Evolutionary conservation across 2,113 vertebrate species (phyloP).

Genomic region (Zosterops borbonicus): DNA sequence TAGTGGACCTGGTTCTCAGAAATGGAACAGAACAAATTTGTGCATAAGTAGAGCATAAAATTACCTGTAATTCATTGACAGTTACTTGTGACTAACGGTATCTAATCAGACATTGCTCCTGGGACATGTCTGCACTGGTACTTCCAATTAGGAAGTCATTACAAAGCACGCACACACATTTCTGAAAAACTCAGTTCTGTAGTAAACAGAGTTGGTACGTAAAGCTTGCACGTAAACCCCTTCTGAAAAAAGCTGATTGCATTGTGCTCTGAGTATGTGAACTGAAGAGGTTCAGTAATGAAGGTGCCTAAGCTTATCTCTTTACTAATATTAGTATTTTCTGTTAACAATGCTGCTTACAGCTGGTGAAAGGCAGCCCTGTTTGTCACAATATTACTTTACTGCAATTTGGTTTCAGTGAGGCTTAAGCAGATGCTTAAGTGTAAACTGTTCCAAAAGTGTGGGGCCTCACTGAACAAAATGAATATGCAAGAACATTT

Average conservation of each 20-base stretch:
- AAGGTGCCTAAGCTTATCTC: background rate
- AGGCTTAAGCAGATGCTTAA: background rate
- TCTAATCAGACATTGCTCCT: background rate
- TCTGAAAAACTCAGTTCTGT: background rate
- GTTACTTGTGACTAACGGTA: background rate
- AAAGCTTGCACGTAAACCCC: background rate
- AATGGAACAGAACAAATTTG: background rate
- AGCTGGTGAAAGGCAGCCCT: background rate
- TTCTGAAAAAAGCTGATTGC: background rate
- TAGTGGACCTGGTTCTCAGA: background rate
- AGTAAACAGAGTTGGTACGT: background rate
- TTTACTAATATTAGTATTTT: background rate
- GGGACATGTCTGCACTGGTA: background rate
- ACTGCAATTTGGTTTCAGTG: background rate
- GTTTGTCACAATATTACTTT: background rate
- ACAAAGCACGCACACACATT: rapidly evolving
- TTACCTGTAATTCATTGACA: background rate
- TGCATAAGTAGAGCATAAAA: background rate
- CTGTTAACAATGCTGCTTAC: background rate
- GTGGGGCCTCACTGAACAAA: background rate
- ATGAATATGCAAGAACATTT: background rate
- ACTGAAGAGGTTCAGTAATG: background rate
- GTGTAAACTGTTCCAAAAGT: background rate
- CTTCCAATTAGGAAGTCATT: background rate
- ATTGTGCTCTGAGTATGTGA: background rate